Evolutionary conservation across 2,888 invertebrate genomes (phyloP), one percentile per base, ranked within the genome.

Genomic region (Corythucha ciliata): DNA sequence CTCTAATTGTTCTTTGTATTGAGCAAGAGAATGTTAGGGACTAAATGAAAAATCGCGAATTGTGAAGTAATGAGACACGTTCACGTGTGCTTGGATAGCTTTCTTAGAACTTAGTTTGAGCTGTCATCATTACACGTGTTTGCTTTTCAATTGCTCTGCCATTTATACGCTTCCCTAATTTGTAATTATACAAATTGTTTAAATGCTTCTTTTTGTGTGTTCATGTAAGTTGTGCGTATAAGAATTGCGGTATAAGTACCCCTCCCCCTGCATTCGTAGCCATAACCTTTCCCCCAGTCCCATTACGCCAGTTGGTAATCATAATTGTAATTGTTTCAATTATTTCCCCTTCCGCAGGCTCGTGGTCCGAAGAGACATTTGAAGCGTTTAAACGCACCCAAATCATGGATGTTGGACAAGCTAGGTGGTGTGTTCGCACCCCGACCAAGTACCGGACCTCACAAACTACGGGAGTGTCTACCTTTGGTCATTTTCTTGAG

Each of bases 341-440:
- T n/a, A n/a, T 46, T 49, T 48, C 59, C 59, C 54, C 59, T 59
- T 59, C 70, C 73, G 16, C 69, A 90, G 94, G 93, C 90, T 74
- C 88, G 97, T 73, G 98, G 98, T 72, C 96, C 94, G 40, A 96
- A 94, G 74, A 96, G 97, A 78, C 97, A 97, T 76, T 79, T 99
- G 79, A 98, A 98, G 83, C 93, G 98, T 73, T 79, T 98, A 67
- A 85, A 89, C 70, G 98, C 98, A 55, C 98, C 98, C 10, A 96
- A 94, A 74, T 91, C 97, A 86, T 98, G 98, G 98, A 97, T 99
- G 96, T 81, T 98, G 79, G 97, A 96, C 78, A 99, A 98, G 74
- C 75, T 97, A 65, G 92, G 93, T 60, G 97, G 97, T 68, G 92
- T 90, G 54, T 97, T 91, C 69, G 97, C 98, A 62, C 97, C 97